Percentiles rank a stretch among this genome's conserved stretches.
Evolutionary conservation across 1,140 invertebrate species (phyloP).

Genomic region (Euura saliciscinereae): DNA sequence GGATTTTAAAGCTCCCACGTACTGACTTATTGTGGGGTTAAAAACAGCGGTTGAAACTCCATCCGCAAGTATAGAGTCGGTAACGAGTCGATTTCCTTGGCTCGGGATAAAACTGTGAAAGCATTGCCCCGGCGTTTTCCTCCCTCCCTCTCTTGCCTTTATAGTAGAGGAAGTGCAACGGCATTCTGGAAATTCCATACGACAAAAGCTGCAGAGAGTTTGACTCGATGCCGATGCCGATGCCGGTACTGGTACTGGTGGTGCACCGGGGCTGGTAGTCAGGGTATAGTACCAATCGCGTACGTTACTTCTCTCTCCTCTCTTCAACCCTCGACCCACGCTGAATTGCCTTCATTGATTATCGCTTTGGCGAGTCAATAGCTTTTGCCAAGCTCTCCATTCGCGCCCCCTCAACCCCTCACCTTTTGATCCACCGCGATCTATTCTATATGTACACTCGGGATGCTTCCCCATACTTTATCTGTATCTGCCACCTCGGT

Average conservation of each 20-base stretch:
- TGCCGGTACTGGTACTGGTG: too few species aligned
- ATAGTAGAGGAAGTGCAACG: not conserved
- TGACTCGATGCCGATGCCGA: too few species aligned
- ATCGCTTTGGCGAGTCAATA: conserved; percentile 5
- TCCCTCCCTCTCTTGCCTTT: too few species aligned
- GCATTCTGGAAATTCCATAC: not conserved
- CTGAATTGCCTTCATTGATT: not conserved
- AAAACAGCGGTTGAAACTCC: not conserved
- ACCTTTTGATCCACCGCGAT: not conserved
- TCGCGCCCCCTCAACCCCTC: not conserved
- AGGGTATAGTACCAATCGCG: not conserved
- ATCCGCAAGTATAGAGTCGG: not conserved
- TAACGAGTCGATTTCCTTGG: not conserved
- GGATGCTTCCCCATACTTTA: too few species aligned
- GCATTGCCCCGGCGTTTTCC: not conserved
- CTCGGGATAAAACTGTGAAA: not conserved
- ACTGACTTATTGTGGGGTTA: not conserved
- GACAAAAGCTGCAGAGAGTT: not conserved
- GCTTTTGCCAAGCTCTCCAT: not conserved
- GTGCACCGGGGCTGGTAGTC: too few species aligned
- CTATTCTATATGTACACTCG: not conserved
- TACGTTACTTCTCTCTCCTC: not conserved
- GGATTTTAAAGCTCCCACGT: too few species aligned
- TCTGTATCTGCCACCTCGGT: too few species aligned
- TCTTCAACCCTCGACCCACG: not conserved